phyloP scores from a whole-genome alignment of 1,140 invertebrate genomes.

The Ganaspis sp. region DNA sequence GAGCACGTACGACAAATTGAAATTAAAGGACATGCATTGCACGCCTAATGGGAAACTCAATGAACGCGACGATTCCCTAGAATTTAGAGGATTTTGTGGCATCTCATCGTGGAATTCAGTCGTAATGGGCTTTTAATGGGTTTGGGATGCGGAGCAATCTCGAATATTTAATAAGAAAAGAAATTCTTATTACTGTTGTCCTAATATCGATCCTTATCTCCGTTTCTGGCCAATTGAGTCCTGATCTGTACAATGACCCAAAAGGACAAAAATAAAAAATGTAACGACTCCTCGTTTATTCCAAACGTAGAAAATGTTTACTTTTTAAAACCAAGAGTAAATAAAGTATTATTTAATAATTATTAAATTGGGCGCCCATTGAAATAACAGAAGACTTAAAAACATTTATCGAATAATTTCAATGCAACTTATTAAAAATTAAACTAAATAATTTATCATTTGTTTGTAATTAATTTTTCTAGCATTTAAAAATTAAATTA shows the following conservation, averaged over 20 bases:
- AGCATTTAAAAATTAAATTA: too few relatives aligned
- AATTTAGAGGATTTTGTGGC: constrained; percentile 6
- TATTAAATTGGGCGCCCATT: too few relatives aligned
- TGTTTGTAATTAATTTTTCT: too few relatives aligned
- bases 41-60: constrained; percentile 11
- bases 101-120: not conserved
- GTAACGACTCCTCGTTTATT: too few relatives aligned
- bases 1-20: constrained; percentile 15
- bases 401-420: too few relatives aligned
- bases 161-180: not conserved
- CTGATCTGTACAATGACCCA: not conserved
- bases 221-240: not conserved
- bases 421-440: too few relatives aligned
- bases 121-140: constrained; percentile 1
- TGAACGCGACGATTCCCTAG: constrained; percentile 1
- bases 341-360: too few relatives aligned
- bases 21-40: constrained; percentile 21
- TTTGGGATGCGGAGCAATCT: not conserved
- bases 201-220: not conserved
- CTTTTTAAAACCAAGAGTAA: too few relatives aligned
- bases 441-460: too few relatives aligned
- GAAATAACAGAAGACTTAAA: too few relatives aligned
- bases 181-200: not conserved
- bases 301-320: too few relatives aligned
- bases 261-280: too few relatives aligned